These are phyloP conservation scores for Carcharodon carcharias DNA, from an alignment of 2,797 vertebrate species.

Conservation along the genomic window DNA sequence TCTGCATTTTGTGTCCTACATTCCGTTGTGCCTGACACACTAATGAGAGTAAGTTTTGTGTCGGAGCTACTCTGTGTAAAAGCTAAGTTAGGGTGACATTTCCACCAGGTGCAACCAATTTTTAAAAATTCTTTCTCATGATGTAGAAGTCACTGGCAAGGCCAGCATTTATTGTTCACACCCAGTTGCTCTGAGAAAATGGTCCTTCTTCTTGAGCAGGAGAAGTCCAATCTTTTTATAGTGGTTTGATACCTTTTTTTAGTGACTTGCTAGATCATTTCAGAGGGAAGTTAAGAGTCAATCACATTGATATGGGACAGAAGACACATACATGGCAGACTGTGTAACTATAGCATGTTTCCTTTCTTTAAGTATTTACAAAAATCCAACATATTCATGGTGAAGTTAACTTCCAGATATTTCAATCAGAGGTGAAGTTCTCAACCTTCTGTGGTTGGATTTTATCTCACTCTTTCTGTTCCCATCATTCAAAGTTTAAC, in stretches of 20 bases:
- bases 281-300: not conserved
- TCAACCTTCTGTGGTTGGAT: too few species aligned
- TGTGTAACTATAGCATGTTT: not conserved
- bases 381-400: not conserved
- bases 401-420: not conserved
- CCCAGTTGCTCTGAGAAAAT: not conserved
- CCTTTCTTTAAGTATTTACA: not conserved
- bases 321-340: not conserved
- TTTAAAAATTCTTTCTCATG: not conserved
- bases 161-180: not conserved
- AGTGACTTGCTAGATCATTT: not conserved
- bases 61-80: not conserved
- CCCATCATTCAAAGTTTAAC: not conserved
- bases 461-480: too few species aligned
- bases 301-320: not conserved
- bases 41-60: not conserved
- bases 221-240: not conserved
- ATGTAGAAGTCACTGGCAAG: not conserved
- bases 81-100: not conserved
- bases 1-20: not conserved
- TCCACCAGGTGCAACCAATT: not conserved
- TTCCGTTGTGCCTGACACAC: not conserved
- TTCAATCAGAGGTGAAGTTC: not conserved
- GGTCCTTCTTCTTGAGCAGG: not conserved
- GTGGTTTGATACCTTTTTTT: not conserved